A percentile compares a stretch with the other conserved stretches of the same genome.
phyloP scores from a whole-genome alignment of 2,113 vertebrate genomes.

The Eulemur rufifrons region DNA sequence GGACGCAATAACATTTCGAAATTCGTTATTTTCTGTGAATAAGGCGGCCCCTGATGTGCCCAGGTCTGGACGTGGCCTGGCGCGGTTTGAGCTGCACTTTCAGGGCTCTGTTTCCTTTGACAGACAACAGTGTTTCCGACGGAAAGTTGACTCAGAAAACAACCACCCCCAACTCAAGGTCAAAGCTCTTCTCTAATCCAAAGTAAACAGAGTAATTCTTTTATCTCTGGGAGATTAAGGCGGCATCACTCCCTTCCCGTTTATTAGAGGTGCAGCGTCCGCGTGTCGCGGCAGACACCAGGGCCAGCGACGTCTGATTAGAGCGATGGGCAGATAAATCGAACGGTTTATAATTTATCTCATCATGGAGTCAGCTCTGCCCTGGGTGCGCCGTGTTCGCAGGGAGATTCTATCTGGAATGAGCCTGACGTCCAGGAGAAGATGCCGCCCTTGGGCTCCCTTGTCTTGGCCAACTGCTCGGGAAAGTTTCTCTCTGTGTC shows the following conservation, averaged over 20 bases:
- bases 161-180: constrained; percentile 1
- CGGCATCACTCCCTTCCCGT: background rate
- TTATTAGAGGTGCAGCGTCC: constrained; percentile 2
- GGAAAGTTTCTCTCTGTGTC: background rate
- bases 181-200: constrained; percentile 45
- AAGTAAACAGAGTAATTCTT: constrained; percentile 54
- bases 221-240: constrained; percentile 49
- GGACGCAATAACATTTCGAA: background rate
- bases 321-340: background rate
- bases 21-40: constrained; percentile 30
- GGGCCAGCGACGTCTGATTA: constrained; percentile 5
- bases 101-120: background rate
- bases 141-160: constrained; percentile 45
- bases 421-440: background rate
- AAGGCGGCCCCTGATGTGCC: background rate
- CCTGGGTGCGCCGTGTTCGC: rapidly evolving
- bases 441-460: rapidly evolving
- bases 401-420: constrained; percentile 9
- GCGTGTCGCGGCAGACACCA: background rate
- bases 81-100: background rate
- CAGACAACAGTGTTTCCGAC: constrained; percentile 50
- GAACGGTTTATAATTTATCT: constrained; percentile 13
- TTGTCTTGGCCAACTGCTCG: rapidly evolving
- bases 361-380: constrained; percentile 16
- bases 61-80: rapidly evolving